phyloP scores from a whole-genome alignment of 2,888 invertebrate species.

The Oxyteleia sp. region DNA sequence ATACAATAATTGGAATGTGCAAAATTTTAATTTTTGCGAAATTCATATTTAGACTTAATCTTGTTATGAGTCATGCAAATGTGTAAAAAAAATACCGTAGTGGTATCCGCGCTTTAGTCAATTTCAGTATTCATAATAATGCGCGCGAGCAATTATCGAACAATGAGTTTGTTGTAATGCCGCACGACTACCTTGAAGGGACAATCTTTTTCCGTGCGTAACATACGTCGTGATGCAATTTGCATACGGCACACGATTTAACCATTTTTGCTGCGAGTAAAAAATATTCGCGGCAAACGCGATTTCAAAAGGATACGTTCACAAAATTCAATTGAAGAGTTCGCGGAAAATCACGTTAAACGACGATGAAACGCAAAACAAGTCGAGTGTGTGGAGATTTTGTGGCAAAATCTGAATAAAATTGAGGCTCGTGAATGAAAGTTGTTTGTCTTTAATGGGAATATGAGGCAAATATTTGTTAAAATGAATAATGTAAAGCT shows the following conservation, averaged over 20 bases:
- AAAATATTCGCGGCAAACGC: constrained; percentile 26
- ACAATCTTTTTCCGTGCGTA: constrained; percentile 54
- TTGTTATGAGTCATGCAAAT: constrained; percentile 27
- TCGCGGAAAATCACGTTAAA: background rate
- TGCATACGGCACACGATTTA: constrained; percentile 52
- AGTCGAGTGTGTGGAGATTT: too few species aligned
- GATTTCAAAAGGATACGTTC: constrained; percentile 15
- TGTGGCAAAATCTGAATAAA: too few species aligned
- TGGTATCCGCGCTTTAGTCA: constrained; percentile 17
- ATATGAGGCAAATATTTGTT: too few species aligned
- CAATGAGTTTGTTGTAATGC: constrained; percentile 63
- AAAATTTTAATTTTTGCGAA: too few species aligned
- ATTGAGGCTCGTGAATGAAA: too few species aligned
- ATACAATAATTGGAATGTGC: too few species aligned
- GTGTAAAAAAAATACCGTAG: constrained; percentile 35
- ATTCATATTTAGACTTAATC: too few species aligned
- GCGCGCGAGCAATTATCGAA: constrained; percentile 59
- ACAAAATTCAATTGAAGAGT: background rate
- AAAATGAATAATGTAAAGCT: too few species aligned
- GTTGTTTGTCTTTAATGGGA: too few species aligned
- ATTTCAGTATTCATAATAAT: constrained; percentile 47
- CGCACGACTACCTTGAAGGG: constrained; percentile 55
- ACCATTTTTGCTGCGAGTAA: constrained; percentile 23
- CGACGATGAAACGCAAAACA: too few species aligned
- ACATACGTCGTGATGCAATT: constrained; percentile 43